Conservation (phyloP, 1,140 invertebrate species). For the Lordiphosa collinella region DNA sequence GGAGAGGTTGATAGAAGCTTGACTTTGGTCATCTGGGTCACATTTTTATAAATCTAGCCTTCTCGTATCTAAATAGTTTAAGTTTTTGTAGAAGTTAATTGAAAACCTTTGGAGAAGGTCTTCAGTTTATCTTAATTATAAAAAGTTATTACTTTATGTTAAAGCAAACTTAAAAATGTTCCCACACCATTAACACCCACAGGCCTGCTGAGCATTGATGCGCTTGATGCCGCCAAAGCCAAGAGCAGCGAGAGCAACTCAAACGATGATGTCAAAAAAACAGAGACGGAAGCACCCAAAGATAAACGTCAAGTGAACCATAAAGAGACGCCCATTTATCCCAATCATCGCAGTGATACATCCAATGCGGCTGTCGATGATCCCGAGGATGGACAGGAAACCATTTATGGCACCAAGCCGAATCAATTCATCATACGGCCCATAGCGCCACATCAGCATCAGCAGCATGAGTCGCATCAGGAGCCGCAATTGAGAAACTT, state of each 20-base stretch:
- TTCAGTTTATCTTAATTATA: neutral
- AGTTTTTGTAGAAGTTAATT: too few relatives aligned
- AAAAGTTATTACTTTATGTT: neutral
- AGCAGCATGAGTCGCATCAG: slow-evolving; percentile 67
- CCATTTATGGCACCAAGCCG: slow-evolving; percentile 70
- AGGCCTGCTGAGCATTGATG: slow-evolving; percentile 43
- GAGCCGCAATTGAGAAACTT: slow-evolving; percentile 73
- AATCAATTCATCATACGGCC: slow-evolving; percentile 76
- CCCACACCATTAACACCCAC: slow-evolving; percentile 1
- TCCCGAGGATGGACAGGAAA: slow-evolving; percentile 73
- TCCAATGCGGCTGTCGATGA: slow-evolving; percentile 36
- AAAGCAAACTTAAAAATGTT: neutral
- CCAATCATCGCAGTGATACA: slow-evolving; percentile 61
- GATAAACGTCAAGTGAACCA: slow-evolving; percentile 72
- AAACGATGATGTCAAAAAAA: slow-evolving; percentile 22
- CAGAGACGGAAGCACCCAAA: slow-evolving; percentile 52
- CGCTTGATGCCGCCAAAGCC: slow-evolving; percentile 35
- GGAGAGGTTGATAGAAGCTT: too few relatives aligned
- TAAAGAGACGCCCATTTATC: slow-evolving; percentile 66
- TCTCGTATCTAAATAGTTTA: too few relatives aligned
- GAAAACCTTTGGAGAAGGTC: too few relatives aligned
- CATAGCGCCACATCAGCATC: slow-evolving; percentile 66
- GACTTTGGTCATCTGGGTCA: too few relatives aligned
- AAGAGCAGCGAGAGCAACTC: slow-evolving; percentile 29
- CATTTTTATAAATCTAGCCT: too few relatives aligned